phyloP scores from a whole-genome alignment of 2,113 vertebrate genomes.

The Ceyx margarethae region DNA sequence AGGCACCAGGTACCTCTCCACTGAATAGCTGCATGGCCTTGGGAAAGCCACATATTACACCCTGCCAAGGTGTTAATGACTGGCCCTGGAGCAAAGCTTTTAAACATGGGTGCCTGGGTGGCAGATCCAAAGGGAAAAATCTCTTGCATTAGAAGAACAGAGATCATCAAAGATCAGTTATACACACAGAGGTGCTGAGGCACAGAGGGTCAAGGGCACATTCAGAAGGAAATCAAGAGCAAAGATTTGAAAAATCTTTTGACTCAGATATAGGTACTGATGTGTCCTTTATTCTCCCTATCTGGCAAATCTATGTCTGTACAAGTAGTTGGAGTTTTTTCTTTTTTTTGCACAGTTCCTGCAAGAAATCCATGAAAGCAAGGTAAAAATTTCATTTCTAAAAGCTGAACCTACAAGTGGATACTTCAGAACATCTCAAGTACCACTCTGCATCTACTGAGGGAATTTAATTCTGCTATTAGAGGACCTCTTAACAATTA shows the following conservation, averaged over 20 bases:
- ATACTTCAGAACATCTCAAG: neutral
- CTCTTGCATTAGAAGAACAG: neutral
- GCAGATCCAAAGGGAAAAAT: neutral
- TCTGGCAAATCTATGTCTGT: neutral
- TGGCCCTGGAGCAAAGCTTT: neutral
- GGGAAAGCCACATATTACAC: neutral
- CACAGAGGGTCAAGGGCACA: neutral
- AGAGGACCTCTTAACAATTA: neutral
- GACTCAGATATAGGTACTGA: neutral
- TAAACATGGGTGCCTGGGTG: neutral
- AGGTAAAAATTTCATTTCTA: neutral
- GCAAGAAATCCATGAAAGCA: neutral
- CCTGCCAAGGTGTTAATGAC: neutral
- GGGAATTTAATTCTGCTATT: neutral
- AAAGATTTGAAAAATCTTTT: neutral
- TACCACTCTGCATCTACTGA: neutral
- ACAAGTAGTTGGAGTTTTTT: neutral
- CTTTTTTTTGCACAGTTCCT: neutral
- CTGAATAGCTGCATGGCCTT: neutral
- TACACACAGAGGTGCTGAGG: neutral
- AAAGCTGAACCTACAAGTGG: neutral
- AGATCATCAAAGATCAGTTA: neutral
- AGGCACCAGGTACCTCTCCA: neutral
- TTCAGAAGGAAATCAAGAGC: neutral
- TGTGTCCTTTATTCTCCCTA: neutral